A percentile compares a stretch with the other conserved stretches of the same genome.
Evolutionary conservation across 35 echinoderm and acorn worm species (phyloP).

Genomic region (Heliocidaris erythrogramma): DNA sequence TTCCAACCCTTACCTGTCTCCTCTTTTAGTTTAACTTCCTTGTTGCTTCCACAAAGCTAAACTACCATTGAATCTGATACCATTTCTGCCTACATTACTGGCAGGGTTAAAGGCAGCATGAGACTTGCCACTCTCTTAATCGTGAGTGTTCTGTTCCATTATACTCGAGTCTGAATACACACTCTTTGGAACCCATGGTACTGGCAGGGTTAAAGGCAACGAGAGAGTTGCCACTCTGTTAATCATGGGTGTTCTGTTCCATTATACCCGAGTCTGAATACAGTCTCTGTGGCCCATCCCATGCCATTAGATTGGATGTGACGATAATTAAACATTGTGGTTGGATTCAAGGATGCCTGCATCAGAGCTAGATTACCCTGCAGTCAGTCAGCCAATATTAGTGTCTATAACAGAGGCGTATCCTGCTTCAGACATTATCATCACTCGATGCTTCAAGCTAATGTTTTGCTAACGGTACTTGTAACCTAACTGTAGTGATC

Average conservation of each 20-base stretch:
- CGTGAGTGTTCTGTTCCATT: too few relatives aligned
- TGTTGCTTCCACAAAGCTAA: too few relatives aligned
- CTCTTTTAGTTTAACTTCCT: too few relatives aligned
- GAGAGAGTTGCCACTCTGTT: background rate
- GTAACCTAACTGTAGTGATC: background rate
- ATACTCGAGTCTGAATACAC: too few relatives aligned
- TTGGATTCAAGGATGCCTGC: background rate
- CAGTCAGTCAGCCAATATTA: background rate
- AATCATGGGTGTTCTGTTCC: background rate
- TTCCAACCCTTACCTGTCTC: too few relatives aligned
- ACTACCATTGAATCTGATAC: too few relatives aligned
- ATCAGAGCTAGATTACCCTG: background rate
- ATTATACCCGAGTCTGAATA: background rate
- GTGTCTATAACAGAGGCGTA: background rate
- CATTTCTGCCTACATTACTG: too few relatives aligned
- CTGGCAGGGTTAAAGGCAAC: background rate
- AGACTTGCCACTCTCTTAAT: too few relatives aligned
- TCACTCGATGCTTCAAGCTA: background rate
- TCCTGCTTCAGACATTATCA: background rate
- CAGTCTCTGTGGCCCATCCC: slow-evolving; percentile 4
- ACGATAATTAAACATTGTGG: slow-evolving; percentile 18
- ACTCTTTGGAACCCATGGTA: background rate
- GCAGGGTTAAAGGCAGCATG: too few relatives aligned
- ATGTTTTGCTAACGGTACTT: background rate
- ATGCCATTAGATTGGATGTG: slow-evolving; percentile 9